These are phyloP conservation scores for Apodemus sylvaticus DNA, from an alignment of 2,113 vertebrate genomes.

Conservation along the genomic window DNA sequence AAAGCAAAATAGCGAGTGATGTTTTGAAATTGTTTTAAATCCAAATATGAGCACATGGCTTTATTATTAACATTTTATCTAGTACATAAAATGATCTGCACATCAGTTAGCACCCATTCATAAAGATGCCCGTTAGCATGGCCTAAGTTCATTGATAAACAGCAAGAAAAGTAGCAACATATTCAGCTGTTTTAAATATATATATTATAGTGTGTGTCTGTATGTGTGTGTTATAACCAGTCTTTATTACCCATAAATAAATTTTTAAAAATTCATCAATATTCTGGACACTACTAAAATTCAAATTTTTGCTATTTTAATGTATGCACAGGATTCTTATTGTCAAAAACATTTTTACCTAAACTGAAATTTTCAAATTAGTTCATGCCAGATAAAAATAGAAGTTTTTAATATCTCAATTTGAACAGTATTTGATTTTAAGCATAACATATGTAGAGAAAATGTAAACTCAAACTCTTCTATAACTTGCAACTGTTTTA, in stretches of 20 bases:
- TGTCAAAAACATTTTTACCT: background rate
- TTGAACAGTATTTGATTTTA: slow-evolving; percentile 60
- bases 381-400: slow-evolving; percentile 8
- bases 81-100: slow-evolving; percentile 70
- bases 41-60: slow-evolving; percentile 76
- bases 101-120: slow-evolving; percentile 46
- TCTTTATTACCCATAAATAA: slow-evolving; percentile 50
- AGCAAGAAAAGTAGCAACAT: background rate
- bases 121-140: slow-evolving; percentile 5
- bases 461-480: slow-evolving; percentile 39
- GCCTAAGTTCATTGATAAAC: background rate
- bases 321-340: slow-evolving; percentile 46
- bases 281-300: slow-evolving; percentile 59
- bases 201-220: no score
- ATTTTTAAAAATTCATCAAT: slow-evolving; percentile 66
- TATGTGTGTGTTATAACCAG: slow-evolving; percentile 43
- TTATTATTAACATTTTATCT: slow-evolving; percentile 71
- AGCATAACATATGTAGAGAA: slow-evolving; percentile 35
- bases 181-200: slow-evolving; percentile 50
- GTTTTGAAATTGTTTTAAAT: slow-evolving; percentile 73
- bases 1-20: slow-evolving; percentile 74
- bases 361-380: slow-evolving; percentile 53
- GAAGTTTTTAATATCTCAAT: slow-evolving; percentile 18
- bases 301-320: slow-evolving; percentile 40
- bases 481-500: slow-evolving; percentile 6